Conservation (phyloP, 2,888 invertebrate genomes). For the Sinodicranocentrus sp. region DNA sequence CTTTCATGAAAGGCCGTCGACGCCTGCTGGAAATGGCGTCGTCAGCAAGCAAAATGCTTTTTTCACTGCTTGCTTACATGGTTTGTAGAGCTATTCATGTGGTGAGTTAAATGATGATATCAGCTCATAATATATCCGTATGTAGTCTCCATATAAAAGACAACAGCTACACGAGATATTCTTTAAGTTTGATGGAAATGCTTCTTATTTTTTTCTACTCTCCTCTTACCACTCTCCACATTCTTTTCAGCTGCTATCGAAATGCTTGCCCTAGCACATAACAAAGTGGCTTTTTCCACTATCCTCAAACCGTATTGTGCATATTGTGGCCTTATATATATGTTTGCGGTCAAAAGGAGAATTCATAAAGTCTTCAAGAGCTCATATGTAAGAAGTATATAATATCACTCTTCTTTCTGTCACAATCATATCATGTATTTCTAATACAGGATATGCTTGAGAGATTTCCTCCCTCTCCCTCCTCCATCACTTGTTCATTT, state of each 20-base stretch:
- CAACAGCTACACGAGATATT: too few relatives aligned
- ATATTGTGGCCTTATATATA: too few relatives aligned
- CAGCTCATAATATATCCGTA: background rate
- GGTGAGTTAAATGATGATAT: background rate
- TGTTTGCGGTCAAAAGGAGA: conserved; percentile 17
- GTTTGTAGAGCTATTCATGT: background rate
- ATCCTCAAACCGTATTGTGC: too few relatives aligned
- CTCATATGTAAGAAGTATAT: background rate
- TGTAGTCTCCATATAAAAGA: too few relatives aligned
- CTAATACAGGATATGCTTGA: background rate
- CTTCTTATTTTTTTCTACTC: background rate
- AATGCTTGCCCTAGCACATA: background rate
- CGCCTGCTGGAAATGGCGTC: conserved; percentile 60
- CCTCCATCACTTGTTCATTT: conserved; percentile 15
- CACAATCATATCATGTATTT: conserved; percentile 29
- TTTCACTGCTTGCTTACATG: conserved; percentile 1
- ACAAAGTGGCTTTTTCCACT: too few relatives aligned
- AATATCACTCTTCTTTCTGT: conserved; percentile 33
- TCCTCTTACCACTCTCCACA: background rate
- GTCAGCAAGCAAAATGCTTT: conserved; percentile 53
- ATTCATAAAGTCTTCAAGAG: background rate
- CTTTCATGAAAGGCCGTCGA: conserved; percentile 47
- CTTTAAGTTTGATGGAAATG: conserved; percentile 6
- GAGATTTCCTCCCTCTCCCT: conserved; percentile 2
- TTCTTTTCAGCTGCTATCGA: background rate